Conservation (phyloP, 2,888 invertebrate genomes). For the Dolichopus griseipennis region DNA sequence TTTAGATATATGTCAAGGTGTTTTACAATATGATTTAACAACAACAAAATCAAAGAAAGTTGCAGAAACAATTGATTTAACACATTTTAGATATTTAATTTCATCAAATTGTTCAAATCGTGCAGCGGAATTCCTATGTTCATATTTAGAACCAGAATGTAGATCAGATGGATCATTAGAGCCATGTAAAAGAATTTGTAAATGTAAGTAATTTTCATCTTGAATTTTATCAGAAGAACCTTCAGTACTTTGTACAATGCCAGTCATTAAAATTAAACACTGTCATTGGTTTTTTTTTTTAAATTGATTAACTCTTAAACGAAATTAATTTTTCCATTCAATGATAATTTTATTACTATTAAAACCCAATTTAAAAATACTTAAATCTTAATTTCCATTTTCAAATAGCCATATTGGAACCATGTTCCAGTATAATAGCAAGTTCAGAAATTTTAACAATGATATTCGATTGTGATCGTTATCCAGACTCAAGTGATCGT, state of each 20-base stretch:
- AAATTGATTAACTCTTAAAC: background rate
- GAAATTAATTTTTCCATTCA: too few relatives aligned
- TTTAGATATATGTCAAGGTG: slow-evolving; percentile 49
- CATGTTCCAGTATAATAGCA: slow-evolving; percentile 53
- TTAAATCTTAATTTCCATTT: background rate
- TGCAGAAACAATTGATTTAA: slow-evolving; percentile 35
- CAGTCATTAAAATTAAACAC: background rate
- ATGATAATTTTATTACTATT: background rate
- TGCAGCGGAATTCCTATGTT: slow-evolving; percentile 53
- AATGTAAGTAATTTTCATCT: slow-evolving; percentile 43
- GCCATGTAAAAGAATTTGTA: slow-evolving; percentile 57
- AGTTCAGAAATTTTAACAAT: slow-evolving; percentile 47
- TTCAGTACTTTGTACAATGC: too few relatives aligned
- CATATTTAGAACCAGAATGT: slow-evolving; percentile 59
- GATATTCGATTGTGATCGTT: slow-evolving; percentile 53
- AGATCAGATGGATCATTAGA: slow-evolving; percentile 50
- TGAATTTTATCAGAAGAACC: too few relatives aligned
- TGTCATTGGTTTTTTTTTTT: background rate
- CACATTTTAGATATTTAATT: slow-evolving; percentile 52
- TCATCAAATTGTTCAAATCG: slow-evolving; percentile 56
- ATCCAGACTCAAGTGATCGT: slow-evolving; percentile 48
- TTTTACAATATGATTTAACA: slow-evolving; percentile 59
- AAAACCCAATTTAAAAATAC: background rate
- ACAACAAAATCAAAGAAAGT: slow-evolving; percentile 38
- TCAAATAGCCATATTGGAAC: slow-evolving; percentile 52